These are phyloP conservation scores for Homarus gammarus DNA, from an alignment of 2,888 invertebrate genomes.

Conservation along the genomic window DNA sequence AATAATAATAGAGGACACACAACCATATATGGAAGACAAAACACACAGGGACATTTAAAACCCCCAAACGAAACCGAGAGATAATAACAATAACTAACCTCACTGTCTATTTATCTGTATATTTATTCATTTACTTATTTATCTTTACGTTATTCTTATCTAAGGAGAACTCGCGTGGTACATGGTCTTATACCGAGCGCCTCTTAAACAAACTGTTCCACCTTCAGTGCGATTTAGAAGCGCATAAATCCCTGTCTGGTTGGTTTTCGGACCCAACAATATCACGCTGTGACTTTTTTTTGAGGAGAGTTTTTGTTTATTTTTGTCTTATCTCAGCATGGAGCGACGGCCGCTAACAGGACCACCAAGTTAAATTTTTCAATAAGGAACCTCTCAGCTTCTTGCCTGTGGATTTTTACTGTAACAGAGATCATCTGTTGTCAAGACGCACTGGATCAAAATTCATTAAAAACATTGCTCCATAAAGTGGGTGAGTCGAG, in stretches of 20 bases:
- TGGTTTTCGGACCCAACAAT: not conserved
- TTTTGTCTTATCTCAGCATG: not conserved
- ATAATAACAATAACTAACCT: no score
- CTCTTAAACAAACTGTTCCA: not conserved
- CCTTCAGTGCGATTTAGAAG: not conserved
- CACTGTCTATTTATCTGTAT: no score
- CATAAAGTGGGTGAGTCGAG: not conserved
- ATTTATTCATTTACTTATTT: no score
- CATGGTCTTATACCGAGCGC: no score
- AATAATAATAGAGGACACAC: no score
- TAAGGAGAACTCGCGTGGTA: no score
- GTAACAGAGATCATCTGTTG: not conserved
- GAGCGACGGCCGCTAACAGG: not conserved
- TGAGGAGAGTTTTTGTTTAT: no score
- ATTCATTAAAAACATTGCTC: conserved; percentile 9
- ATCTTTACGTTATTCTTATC: no score
- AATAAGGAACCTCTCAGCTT: not conserved
- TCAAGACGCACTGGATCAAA: not conserved
- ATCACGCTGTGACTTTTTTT: not conserved
- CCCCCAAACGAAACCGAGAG: no score
- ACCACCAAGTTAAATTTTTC: not conserved
- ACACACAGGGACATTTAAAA: no score
- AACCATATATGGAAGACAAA: no score
- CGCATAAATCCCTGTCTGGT: not conserved
- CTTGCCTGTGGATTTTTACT: not conserved